Base-by-base conservation (phyloP, 2,113 vertebrate species). In the Centrocercus urophasianus region DNA sequence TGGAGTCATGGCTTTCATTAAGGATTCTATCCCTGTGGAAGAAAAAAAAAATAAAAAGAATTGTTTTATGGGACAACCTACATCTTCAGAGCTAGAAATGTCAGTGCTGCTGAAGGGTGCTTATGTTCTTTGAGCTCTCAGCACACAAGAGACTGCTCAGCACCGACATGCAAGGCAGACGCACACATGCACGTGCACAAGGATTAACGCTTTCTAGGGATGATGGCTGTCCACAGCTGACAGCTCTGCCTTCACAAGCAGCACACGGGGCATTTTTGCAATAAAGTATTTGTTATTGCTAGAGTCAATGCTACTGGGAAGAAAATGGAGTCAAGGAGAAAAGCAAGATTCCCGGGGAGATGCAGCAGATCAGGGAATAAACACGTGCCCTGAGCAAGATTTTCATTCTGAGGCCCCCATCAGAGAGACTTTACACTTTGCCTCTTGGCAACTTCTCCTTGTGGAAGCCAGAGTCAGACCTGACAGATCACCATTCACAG, bases 1-100 rank as follows among this genome's bases (percentile, higher is more conserved):
- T 97, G 56, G 98, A 98, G 77, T 97, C 97, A 12, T 57, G 93
- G 47, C 88, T 92, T 74, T 96, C 89, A 13, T 91, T 91, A 66
- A 98, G 98, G 89, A 97, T 95, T 59, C 95, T 83, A 66, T 98
- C 94, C 72, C 98, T 98, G 86, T 59, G 40, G 77, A 75, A 74
- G 30, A 18, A 32, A 19, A 66, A 50, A 40, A 79, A 24, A 78
- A 74, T 19, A 32, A 57, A 57, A 66, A 50, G 47, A 79, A 28
- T 42, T 72, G 14, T 77, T 72, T 92, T 8, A 17, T 32, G 52
- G 57, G 30, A 45, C 43, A 60, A 64, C 7, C 16, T 10, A 47
- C 7, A 12, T 18, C 22, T 77, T 72, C 43, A 72, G 52, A 77
- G 28, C 50, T 66, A 25, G 28, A 71, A 45, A 30, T 12, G 7